phyloP scores from a whole-genome alignment of 1,140 invertebrate genomes.

The Drosophila asahinai region DNA sequence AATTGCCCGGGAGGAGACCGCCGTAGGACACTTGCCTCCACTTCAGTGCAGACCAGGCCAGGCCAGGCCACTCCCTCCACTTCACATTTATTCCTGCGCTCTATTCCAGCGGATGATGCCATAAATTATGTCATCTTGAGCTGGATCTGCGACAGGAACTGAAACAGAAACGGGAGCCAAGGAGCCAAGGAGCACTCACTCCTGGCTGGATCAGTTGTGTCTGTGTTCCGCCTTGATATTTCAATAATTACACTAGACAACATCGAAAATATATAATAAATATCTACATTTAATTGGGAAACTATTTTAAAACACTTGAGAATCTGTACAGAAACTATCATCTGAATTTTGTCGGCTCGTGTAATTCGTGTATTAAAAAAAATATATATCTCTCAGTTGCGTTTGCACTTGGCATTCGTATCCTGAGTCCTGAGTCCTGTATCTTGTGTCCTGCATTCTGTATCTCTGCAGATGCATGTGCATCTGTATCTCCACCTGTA shows the following conservation, averaged over 20 bases:
- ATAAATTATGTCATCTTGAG: constrained; percentile 65
- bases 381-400: constrained; percentile 22
- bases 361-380: constrained; percentile 59
- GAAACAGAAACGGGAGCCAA: background rate
- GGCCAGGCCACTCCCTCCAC: background rate
- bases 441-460: constrained; percentile 2
- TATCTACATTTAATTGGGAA: background rate
- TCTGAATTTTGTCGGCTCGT: background rate
- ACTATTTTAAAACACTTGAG: background rate
- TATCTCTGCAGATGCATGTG: constrained; percentile 16
- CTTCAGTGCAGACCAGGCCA: constrained; percentile 12
- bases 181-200: background rate
- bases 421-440: constrained; percentile 5
- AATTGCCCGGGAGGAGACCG: constrained; percentile 64
- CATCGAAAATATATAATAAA: background rate
- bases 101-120: constrained; percentile 31
- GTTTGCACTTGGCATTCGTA: constrained; percentile 12
- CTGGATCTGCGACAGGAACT: constrained; percentile 13
- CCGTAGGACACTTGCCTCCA: constrained; percentile 50
- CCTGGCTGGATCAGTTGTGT: constrained; percentile 39
- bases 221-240: constrained; percentile 56
- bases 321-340: too few species aligned
- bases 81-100: constrained; percentile 18
- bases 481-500: constrained; percentile 12
- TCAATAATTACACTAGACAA: constrained; percentile 41